These are phyloP conservation scores for Cyphomyrus discorhynchus DNA, from an alignment of 2,113 vertebrate genomes.

Conservation along the genomic window DNA sequence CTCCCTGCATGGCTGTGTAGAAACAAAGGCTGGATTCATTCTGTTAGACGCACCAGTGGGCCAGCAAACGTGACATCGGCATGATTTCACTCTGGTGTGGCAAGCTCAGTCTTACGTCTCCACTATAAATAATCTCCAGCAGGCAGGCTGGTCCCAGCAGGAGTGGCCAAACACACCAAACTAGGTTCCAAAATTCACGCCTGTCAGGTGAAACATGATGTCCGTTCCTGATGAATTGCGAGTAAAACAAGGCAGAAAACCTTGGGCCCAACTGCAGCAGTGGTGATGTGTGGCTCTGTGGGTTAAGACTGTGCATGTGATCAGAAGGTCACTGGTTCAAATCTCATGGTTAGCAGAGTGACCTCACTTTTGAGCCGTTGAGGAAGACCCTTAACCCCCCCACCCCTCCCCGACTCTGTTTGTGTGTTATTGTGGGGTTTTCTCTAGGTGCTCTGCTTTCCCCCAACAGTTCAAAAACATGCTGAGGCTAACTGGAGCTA, in stretches of 20 bases:
- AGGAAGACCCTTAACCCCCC: neutral
- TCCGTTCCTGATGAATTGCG: neutral
- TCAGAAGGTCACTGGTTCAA: no score
- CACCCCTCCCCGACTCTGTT: neutral
- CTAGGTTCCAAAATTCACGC: neutral
- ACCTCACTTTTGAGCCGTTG: neutral
- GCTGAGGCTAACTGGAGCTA: neutral
- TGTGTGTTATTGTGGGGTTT: neutral
- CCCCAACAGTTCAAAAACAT: neutral
- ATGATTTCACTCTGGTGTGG: constrained; percentile 21
- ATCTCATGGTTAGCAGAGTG: neutral
- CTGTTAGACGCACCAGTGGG: constrained; percentile 38
- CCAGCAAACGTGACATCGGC: constrained; percentile 13
- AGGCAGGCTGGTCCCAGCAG: neutral
- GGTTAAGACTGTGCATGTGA: neutral
- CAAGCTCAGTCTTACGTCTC: neutral
- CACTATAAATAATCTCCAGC: constrained; percentile 18
- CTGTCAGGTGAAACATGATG: neutral
- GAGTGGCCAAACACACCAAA: neutral
- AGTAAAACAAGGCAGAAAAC: neutral
- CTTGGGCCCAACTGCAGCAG: neutral
- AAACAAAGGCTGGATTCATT: constrained; percentile 54
- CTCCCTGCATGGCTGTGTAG: constrained; percentile 34
- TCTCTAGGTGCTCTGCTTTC: neutral
- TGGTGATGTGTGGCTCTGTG: neutral